phyloP scores from a whole-genome alignment of 2,888 invertebrate genomes.

The Diarsia rubi region DNA sequence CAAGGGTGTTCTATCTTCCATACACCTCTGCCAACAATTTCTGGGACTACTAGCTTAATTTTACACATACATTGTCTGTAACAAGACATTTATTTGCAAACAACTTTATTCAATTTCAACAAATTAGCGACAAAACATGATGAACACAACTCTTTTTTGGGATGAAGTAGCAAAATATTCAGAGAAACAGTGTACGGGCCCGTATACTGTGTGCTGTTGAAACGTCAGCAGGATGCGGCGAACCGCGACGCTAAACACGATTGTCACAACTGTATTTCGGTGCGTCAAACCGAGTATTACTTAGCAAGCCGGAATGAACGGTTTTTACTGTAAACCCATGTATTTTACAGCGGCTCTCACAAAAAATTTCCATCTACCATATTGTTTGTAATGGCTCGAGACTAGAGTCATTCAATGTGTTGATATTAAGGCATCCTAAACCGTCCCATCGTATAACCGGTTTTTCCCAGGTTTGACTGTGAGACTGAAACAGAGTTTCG shows the following conservation, averaged over 20 bases:
- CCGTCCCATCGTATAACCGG: too few species aligned
- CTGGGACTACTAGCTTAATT: neutral
- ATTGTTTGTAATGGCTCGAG: slow-evolving; percentile 1
- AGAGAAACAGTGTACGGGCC: neutral
- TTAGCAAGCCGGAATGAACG: slow-evolving; percentile 20
- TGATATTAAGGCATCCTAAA: too few species aligned
- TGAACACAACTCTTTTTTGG: too few species aligned
- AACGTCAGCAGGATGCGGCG: slow-evolving; percentile 43
- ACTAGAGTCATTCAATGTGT: neutral
- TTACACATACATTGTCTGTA: neutral
- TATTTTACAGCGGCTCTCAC: slow-evolving; percentile 5
- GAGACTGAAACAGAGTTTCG: too few species aligned
- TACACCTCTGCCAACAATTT: neutral
- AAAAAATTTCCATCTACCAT: neutral
- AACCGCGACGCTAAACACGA: slow-evolving; percentile 42
- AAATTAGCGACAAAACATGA: neutral
- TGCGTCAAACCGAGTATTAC: slow-evolving; percentile 19
- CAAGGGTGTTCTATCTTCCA: neutral
- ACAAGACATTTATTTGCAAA: neutral
- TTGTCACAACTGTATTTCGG: slow-evolving; percentile 50
- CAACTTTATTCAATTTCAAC: neutral
- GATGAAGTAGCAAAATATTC: neutral
- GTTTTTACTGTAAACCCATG: slow-evolving; percentile 24
- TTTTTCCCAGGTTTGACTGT: too few species aligned
- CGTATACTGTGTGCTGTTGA: slow-evolving; percentile 14